A percentile compares a stretch with the other conserved stretches of the same genome.
Evolutionary conservation across 2,888 invertebrate genomes (phyloP).

Genomic region (Tribolium freemani): DNA sequence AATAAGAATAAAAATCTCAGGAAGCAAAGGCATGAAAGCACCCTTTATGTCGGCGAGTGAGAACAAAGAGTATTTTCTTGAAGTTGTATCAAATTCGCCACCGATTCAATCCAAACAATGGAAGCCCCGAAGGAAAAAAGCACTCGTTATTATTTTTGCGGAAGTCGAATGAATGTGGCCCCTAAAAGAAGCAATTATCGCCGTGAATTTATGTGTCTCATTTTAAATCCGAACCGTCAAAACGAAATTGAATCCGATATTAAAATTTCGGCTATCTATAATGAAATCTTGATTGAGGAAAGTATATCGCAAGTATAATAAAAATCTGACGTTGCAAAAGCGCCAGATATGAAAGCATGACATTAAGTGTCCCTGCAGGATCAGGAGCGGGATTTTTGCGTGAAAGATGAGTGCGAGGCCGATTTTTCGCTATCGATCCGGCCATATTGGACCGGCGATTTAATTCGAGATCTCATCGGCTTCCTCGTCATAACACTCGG

Average conservation of each 20-base stretch:
- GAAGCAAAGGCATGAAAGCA: constrained; percentile 7
- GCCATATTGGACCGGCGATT: constrained; percentile 53
- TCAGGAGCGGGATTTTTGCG: constrained; percentile 41
- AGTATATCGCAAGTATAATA: constrained; percentile 65
- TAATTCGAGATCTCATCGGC: constrained; percentile 49
- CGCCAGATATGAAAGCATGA: constrained; percentile 53
- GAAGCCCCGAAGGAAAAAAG: constrained; percentile 29
- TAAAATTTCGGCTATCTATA: constrained; percentile 68
- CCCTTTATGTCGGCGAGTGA: constrained; percentile 10
- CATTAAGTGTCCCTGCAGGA: constrained; percentile 47
- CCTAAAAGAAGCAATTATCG: constrained; percentile 58
- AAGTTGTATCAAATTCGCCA: constrained; percentile 39
- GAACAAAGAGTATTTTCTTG: constrained; percentile 36
- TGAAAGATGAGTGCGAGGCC: constrained; percentile 5
- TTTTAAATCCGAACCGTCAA: constrained; percentile 60
- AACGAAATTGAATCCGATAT: constrained; percentile 67
- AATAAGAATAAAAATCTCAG: constrained; percentile 12
- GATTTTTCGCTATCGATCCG: constrained; percentile 44
- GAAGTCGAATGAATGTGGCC: constrained; percentile 49
- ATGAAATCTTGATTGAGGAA: constrained; percentile 69
- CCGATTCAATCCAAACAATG: constrained; percentile 38
- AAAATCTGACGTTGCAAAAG: constrained; percentile 65
- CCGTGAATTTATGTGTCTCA: constrained; percentile 58
- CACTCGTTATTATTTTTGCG: constrained; percentile 44
- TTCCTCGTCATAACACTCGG: constrained; percentile 43